Base-by-base conservation (phyloP, 2,888 invertebrate species). In the Agonum fuliginosum region DNA sequence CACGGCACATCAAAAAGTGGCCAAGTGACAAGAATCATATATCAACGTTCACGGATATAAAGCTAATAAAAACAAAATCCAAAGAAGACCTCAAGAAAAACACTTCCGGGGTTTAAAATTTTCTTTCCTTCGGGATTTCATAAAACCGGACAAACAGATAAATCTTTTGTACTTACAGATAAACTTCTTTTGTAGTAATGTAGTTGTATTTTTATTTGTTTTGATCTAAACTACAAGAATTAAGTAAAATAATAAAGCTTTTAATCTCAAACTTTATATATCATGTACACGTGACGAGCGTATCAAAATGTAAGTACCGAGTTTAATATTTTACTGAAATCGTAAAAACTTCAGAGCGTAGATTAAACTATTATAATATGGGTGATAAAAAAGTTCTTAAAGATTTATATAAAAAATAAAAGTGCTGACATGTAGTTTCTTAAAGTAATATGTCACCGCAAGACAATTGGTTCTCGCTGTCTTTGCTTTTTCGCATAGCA, bases 11-110 rank as follows among this genome's bases (percentile, higher is more conserved):
- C 72, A 54, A 58, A 54, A 72, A 72, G 54, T 72, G 37, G 22
- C 72, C 37, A 72, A 41, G 72, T 54, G 58, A 58, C 72, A 54
- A 37, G 72, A 54, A 34, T 72, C 72, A 72, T 72, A 72, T 72
- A 54, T 72, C 72, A 72, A 46, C 14, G 70, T 58, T n/a, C n/a
- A 37, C 37, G 20, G 67, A 37, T 67, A 12, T 22, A 30, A 12
- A 67, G 41, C 30, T 30, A 62, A 62, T 62, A 62, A 62, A 30
- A 62, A 62, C 58, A 62, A 62, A 48, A 62, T 62, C 58, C 58
- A 12, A 27, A 27, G 58, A 58, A 46, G 58, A 58, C 30, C 54
- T 30, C 58, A 41, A 67, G 41, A 41, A 67, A 20, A 67, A 67
- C 58, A 27, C 54, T 54, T 54, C 54, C 54, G 54, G 24, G 54